Evolutionary conservation across 2,888 invertebrate genomes (phyloP).

Genomic region (Panopea generosa): DNA sequence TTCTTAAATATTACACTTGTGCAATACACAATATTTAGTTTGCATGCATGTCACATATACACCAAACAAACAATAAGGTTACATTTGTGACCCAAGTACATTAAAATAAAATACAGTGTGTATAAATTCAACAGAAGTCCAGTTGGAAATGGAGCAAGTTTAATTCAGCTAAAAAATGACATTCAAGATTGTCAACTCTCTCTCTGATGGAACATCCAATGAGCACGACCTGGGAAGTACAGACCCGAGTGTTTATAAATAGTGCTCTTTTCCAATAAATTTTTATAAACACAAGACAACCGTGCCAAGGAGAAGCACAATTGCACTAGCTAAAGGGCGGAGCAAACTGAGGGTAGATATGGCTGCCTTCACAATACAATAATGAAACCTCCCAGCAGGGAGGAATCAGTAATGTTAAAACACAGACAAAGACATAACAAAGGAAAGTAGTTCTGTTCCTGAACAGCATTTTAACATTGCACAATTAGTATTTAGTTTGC

Average conservation of each 20-base stretch:
- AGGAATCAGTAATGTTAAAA: constrained; percentile 22
- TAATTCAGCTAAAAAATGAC: no score
- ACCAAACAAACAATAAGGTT: no score
- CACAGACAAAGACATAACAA: background rate
- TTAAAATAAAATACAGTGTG: no score
- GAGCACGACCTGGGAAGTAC: constrained; percentile 20
- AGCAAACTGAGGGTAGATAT: constrained; percentile 60
- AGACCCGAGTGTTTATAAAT: constrained; percentile 93
- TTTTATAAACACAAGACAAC: constrained; percentile 95
- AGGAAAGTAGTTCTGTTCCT: background rate
- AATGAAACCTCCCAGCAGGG: constrained; percentile 38
- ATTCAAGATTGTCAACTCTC: no score
- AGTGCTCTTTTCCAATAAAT: constrained; percentile 93
- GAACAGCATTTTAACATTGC: background rate
- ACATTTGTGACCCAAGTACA: no score
- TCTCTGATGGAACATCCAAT: no score
- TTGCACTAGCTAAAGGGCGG: constrained; percentile 82
- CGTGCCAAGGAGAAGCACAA: constrained; percentile 74
- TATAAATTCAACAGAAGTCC: no score
- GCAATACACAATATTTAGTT: no score
- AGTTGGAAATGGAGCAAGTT: no score
- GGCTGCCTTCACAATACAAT: constrained; percentile 24
- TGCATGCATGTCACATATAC: no score
- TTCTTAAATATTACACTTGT: no score
- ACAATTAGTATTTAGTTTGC: background rate